These are phyloP conservation scores for Dryadula phaetusa DNA, from an alignment of 2,888 invertebrate species.

Conservation along the genomic window DNA sequence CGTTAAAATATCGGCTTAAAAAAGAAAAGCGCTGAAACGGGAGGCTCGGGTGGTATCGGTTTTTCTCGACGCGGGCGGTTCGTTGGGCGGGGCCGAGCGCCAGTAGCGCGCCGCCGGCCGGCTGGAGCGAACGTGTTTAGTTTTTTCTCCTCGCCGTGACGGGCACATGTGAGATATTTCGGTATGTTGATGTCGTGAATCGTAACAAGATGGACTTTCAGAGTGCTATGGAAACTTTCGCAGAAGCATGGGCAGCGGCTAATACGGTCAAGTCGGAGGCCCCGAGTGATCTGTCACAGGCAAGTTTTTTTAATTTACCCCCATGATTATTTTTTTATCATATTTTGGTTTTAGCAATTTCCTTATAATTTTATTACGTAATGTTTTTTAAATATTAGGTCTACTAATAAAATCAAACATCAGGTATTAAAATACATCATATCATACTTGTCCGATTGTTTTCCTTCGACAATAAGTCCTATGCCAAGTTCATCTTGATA, in stretches of 20 bases:
- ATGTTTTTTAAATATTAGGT: not conserved
- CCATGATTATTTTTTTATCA: slow-evolving; percentile 7
- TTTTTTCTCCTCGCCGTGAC: slow-evolving; percentile 55
- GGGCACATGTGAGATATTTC: slow-evolving; percentile 76
- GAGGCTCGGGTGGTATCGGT: slow-evolving; percentile 82
- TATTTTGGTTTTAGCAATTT: slow-evolving; percentile 32
- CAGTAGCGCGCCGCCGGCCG: slow-evolving; percentile 87
- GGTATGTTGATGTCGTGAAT: slow-evolving; percentile 82
- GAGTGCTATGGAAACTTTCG: slow-evolving; percentile 99
- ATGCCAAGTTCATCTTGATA: slow-evolving; percentile 61
- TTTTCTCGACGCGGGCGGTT: slow-evolving; percentile 80
- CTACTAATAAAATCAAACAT: slow-evolving; percentile 18
- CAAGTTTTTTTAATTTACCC: slow-evolving; percentile 63
- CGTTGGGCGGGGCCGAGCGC: slow-evolving; percentile 78
- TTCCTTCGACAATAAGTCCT: slow-evolving; percentile 54
- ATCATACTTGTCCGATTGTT: slow-evolving; percentile 49
- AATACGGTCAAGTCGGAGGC: slow-evolving; percentile 86
- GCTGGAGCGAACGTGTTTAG: slow-evolving; percentile 74
- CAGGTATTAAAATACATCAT: slow-evolving; percentile 14
- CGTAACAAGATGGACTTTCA: slow-evolving; percentile 94
- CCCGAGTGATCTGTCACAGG: slow-evolving; percentile 87
- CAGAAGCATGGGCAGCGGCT: slow-evolving; percentile 98
- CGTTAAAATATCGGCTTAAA: slow-evolving; percentile 84
- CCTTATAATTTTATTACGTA: not conserved
- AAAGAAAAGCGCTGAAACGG: slow-evolving; percentile 85